These are phyloP conservation scores for Lochmaea capreae DNA, from an alignment of 2,888 invertebrate species.

Conservation along the genomic window DNA sequence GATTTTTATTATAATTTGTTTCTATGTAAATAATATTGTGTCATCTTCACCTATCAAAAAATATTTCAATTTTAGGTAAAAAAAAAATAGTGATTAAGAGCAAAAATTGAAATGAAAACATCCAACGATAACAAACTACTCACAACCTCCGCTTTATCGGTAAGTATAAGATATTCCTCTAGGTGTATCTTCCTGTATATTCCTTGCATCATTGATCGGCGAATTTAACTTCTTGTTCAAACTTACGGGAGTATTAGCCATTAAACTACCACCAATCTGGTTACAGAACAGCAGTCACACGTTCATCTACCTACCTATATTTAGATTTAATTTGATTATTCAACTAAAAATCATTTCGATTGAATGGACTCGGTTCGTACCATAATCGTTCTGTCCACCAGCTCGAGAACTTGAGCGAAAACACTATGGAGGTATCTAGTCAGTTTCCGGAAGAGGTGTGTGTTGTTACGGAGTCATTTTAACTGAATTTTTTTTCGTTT, in stretches of 20 bases:
- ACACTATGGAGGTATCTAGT: slow-evolving; percentile 12
- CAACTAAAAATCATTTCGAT: slow-evolving; percentile 23
- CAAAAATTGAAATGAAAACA: background rate
- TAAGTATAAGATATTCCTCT: background rate
- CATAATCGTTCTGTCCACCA: slow-evolving; percentile 23
- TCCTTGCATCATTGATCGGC: too few relatives aligned
- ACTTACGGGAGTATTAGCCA: background rate
- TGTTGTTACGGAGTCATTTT: background rate
- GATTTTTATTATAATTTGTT: background rate
- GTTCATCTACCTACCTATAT: slow-evolving; percentile 15
- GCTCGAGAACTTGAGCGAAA: slow-evolving; percentile 8
- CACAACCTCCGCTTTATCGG: background rate
- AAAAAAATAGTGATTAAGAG: background rate
- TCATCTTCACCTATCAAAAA: background rate
- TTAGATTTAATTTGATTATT: slow-evolving; percentile 35
- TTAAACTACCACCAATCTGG: background rate
- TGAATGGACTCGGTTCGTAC: slow-evolving; percentile 13
- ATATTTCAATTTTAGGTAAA: background rate
- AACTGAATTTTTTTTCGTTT: background rate
- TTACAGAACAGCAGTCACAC: background rate
- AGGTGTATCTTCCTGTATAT: background rate
- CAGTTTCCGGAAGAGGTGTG: slow-evolving; percentile 9
- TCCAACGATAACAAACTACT: background rate
- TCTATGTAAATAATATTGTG: background rate
- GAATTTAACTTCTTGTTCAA: too few relatives aligned